Percentiles rank a stretch among this genome's conserved stretches.
Conservation (phyloP, 2,888 invertebrate species). For the Caenorhabditis afra region DNA sequence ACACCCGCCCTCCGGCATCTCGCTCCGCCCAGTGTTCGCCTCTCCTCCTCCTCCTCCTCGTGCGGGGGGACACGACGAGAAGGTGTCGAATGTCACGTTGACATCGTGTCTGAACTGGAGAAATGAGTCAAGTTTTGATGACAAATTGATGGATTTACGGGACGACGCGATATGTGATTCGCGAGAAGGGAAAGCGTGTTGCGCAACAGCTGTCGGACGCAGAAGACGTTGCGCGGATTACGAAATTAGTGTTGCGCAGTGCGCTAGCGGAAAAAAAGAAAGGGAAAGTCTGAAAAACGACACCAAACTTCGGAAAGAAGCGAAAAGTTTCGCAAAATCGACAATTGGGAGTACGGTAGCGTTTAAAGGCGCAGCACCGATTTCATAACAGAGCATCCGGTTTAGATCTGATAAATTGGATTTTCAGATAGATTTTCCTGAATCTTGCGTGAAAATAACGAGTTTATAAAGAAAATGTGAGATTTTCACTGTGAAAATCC, state of each 20-base stretch:
- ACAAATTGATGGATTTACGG: neutral
- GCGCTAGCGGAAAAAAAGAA: slow-evolving; percentile 9
- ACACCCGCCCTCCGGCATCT: neutral
- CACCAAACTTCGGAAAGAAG: neutral
- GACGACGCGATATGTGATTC: neutral
- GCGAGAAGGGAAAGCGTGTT: slow-evolving; percentile 12
- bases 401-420: too few species aligned
- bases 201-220: slow-evolving; percentile 42
- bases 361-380: too few species aligned
- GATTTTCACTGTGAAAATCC: too few species aligned
- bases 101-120: slow-evolving; percentile 1
- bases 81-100: slow-evolving; percentile 36
- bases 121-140: slow-evolving; percentile 4
- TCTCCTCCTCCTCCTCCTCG: too few species aligned
- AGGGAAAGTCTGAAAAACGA: neutral
- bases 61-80: too few species aligned
- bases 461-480: too few species aligned
- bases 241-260: neutral
- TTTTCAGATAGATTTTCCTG: too few species aligned
- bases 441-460: too few species aligned
- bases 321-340: slow-evolving; percentile 10
- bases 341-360: neutral
- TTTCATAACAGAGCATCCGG: too few species aligned
- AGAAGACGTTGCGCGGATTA: neutral
- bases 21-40: neutral